Base-by-base conservation (phyloP, 1,140 invertebrate species). In the Drosophila aff. region DNA sequence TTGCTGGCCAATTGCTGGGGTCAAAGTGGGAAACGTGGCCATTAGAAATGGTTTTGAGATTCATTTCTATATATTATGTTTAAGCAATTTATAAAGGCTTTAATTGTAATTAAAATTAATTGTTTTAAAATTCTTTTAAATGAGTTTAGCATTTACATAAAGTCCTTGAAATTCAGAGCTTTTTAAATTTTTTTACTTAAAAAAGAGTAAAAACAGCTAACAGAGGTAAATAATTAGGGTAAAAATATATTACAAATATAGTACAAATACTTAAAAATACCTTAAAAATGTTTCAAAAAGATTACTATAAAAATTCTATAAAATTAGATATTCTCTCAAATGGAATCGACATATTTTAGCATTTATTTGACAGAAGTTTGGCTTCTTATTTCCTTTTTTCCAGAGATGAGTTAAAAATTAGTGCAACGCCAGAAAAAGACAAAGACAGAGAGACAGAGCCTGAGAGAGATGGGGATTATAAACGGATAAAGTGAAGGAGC, bases 261-360 rank as follows among this genome's bases (percentile, higher is more conserved):
- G 2, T 10, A 4, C 4, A 9, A 23, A 4, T 23, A 15, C 0
- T 15, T 18, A 4, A 43, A 10, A 23, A 16, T 23, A 8, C 1
- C 7, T 1, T 0, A 7, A 47, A 49, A 26, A 16, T 4, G 4
- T 0, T 5, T 7, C 13, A 52, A 18, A 31, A 31, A 31, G 9
- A 4, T 6, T 33, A 33, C 1, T 10, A 31, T 33, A 18, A 21
- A 43, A 52, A 53, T n/a, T 4, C 4, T 15, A 10, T 0, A 26
- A 31, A 36, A 38, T 16, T 18, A 50, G 53, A 7, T 28, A 40
- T 61, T 52, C 55, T 18, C 80, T 81, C 77, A 78, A 83, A 89
- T 77, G 73, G 78, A 87, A 87, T 87, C 80, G 81, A 78, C 77
- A 89, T 87, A 83, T 87, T 87, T 89, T 83, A 78, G 58, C 77